A percentile compares a stretch with the other conserved stretches of the same genome.
Evolutionary conservation across 1,140 invertebrate genomes (phyloP).

Genomic region (Drosophila orosa): DNA sequence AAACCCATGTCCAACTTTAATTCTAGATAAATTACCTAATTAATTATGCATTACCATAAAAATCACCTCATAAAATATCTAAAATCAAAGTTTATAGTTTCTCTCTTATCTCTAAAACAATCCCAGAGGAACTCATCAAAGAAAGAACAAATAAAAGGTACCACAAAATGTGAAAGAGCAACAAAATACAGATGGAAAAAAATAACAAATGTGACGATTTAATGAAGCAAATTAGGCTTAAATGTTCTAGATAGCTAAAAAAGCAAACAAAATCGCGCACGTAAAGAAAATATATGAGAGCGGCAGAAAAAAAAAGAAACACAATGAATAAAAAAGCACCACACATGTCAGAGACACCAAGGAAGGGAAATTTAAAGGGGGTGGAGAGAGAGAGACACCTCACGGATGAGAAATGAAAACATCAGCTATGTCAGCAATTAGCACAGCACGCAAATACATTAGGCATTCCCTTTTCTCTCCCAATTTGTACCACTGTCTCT

Average conservation of each 20-base stretch:
- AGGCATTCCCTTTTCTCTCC: conserved; percentile 8
- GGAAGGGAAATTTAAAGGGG: conserved; percentile 10
- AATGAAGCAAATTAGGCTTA: conserved; percentile 78
- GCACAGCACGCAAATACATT: conserved; percentile 60
- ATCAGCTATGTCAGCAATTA: conserved; percentile 64
- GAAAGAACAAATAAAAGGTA: conserved; percentile 32
- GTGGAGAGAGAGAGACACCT: background rate
- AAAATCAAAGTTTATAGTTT: background rate
- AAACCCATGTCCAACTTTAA: background rate
- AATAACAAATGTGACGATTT: conserved; percentile 75
- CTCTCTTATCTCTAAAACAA: background rate
- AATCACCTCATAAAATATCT: conserved; percentile 2
- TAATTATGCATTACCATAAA: background rate
- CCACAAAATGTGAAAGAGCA: conserved; percentile 21
- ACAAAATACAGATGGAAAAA: conserved; percentile 27
- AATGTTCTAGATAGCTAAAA: conserved; percentile 69
- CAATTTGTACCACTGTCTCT: conserved; percentile 17
- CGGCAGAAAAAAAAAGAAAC: background rate
- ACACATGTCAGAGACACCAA: conserved; percentile 7
- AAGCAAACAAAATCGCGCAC: conserved; percentile 61
- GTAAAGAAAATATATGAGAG: conserved; percentile 62
- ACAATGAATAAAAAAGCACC: conserved; percentile 6
- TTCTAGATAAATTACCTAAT: background rate
- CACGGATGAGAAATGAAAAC: conserved; percentile 51
- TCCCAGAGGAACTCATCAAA: conserved; percentile 16